Percentiles rank a stretch among this genome's conserved stretches.
Conservation (phyloP, 2,888 invertebrate species). For the Lamellibrachia columna region DNA sequence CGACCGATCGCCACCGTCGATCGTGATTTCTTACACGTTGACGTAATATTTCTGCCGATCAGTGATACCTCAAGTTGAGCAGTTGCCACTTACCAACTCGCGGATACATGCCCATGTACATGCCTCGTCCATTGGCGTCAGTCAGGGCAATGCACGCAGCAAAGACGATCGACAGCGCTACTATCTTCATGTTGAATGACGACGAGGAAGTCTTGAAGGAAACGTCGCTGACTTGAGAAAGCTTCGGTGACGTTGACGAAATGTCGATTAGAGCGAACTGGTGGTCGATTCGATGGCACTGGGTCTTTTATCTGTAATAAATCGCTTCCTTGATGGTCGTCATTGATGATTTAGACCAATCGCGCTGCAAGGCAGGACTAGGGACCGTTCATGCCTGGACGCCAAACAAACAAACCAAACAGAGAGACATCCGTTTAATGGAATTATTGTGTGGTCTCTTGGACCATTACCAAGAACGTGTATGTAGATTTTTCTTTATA, state of each 20-base stretch:
- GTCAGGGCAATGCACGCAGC: background rate
- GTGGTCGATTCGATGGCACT: background rate
- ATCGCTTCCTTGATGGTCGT: too few species aligned
- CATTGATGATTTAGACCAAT: too few species aligned
- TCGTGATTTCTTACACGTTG: too few species aligned
- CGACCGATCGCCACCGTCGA: too few species aligned
- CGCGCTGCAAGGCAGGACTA: too few species aligned
- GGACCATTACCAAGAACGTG: too few species aligned
- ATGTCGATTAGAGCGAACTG: background rate
- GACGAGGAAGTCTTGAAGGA: background rate
- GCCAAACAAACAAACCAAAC: too few species aligned
- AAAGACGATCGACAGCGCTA: background rate
- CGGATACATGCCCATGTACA: background rate
- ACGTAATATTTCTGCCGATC: too few species aligned
- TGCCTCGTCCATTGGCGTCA: background rate
- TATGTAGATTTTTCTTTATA: too few species aligned
- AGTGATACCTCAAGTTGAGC: background rate
- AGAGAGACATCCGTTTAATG: too few species aligned
- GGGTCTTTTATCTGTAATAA: background rate
- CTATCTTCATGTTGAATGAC: conserved; percentile 12
- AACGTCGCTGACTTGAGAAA: background rate
- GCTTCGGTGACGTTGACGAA: background rate
- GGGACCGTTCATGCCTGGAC: too few species aligned
- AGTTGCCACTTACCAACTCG: background rate
- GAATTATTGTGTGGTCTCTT: too few species aligned